Evolutionary conservation across 2,113 vertebrate species (phyloP).

Genomic region (Choloepus hoffmanni): DNA sequence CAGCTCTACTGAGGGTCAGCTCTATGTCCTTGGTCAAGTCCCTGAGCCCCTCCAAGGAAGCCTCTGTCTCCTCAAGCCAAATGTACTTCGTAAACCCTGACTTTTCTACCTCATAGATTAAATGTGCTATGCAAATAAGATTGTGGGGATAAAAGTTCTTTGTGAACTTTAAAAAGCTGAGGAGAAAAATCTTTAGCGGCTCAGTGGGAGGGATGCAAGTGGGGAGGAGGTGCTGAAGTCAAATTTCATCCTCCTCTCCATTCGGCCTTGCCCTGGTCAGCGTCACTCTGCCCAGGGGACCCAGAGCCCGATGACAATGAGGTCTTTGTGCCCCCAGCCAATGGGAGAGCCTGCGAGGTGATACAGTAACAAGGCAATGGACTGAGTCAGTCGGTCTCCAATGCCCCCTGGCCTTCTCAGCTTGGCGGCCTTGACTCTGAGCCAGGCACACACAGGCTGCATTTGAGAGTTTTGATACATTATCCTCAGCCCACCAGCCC

Average conservation of each 20-base stretch:
- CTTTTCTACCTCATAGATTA: neutral
- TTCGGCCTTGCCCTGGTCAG: constrained; percentile 5
- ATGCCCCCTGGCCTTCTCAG: neutral
- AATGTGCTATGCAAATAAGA: neutral
- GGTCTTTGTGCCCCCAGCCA: constrained; percentile 68
- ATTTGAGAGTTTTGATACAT: constrained; percentile 20
- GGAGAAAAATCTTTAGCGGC: neutral
- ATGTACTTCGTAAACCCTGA: neutral
- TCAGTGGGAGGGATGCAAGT: fast-evolving
- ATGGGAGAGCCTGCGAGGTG: neutral
- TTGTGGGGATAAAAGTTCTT: neutral
- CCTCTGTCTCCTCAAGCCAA: neutral
- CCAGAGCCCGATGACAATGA: constrained; percentile 3
- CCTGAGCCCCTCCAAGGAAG: too few species aligned
- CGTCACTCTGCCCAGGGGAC: neutral
- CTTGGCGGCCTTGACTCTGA: constrained; percentile 49
- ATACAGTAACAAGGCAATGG: constrained; percentile 28
- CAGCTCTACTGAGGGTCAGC: neutral
- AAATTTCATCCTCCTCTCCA: constrained; percentile 16
- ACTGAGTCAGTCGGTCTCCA: neutral
- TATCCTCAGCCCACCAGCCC: neutral
- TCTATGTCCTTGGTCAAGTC: neutral
- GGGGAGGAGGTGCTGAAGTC: neutral
- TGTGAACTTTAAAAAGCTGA: neutral
- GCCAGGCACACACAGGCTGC: constrained; percentile 23